Evolutionary conservation across 2,113 vertebrate genomes (phyloP).

Genomic region (Kryptolebias marmoratus): DNA sequence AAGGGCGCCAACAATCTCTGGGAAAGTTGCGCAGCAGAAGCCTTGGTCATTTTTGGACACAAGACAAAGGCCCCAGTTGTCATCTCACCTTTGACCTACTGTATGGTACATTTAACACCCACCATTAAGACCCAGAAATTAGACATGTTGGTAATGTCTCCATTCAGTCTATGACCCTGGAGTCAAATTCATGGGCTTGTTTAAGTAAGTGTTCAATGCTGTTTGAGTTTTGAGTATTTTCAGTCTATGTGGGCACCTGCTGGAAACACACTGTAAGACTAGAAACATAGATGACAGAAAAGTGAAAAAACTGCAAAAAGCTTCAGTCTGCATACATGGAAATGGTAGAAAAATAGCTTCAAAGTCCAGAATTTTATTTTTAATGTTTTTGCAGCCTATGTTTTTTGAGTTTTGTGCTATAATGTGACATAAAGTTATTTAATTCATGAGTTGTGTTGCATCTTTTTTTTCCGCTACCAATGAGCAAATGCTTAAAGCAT

Average conservation of each 20-base stretch:
- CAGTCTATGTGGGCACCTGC: not conserved
- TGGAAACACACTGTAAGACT: not conserved
- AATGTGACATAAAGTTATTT: no score
- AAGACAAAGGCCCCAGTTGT: constrained; percentile 64
- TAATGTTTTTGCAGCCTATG: no score
- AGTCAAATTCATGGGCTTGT: constrained; percentile 33
- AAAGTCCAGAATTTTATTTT: no score
- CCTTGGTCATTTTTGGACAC: constrained; percentile 49
- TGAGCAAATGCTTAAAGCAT: no score
- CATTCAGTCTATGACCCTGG: constrained; percentile 11
- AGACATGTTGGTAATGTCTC: constrained; percentile 42
- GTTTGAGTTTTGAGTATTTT: not conserved
- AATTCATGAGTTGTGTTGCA: no score
- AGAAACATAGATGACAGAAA: not conserved
- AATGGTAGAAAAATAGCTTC: no score
- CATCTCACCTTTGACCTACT: constrained; percentile 61
- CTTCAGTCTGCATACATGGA: no score
- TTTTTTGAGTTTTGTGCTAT: no score
- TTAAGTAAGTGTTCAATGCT: constrained; percentile 37
- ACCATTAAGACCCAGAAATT: constrained; percentile 31
- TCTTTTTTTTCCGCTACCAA: no score
- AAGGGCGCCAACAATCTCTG: constrained; percentile 66
- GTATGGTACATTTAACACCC: constrained; percentile 39
- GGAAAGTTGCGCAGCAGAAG: constrained; percentile 60
- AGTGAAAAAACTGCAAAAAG: no score